These are phyloP conservation scores for Lindbergichthys nudifrons DNA, from an alignment of 2,797 vertebrate species.

Conservation along the genomic window DNA sequence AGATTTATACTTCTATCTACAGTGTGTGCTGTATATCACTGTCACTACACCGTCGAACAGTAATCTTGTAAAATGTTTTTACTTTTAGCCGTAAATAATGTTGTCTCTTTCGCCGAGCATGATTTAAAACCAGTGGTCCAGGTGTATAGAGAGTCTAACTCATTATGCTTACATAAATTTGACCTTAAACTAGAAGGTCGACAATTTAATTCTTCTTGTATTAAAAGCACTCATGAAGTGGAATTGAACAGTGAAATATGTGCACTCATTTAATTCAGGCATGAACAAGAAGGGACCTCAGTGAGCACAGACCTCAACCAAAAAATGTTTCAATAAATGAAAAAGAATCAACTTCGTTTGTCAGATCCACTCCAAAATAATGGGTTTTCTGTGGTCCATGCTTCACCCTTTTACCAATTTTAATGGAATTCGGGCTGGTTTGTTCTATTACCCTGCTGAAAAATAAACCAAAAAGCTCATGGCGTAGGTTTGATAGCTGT, in stretches of 20 bases:
- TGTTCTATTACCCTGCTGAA: too few relatives aligned
- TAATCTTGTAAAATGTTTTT: not conserved
- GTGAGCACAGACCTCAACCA: too few relatives aligned
- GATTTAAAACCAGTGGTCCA: not conserved
- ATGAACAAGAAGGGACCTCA: too few relatives aligned
- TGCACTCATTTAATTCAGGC: too few relatives aligned
- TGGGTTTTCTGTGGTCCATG: too few relatives aligned
- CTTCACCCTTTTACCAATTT: too few relatives aligned
- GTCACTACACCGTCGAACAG: too few relatives aligned
- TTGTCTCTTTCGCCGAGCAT: not conserved
- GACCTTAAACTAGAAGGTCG: not conserved
- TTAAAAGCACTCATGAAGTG: not conserved
- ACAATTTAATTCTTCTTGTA: not conserved
- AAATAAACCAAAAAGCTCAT: too few relatives aligned
- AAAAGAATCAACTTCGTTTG: too few relatives aligned
- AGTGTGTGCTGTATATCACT: not conserved
- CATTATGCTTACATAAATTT: not conserved
- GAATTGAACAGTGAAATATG: not conserved
- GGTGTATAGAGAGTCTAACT: not conserved
- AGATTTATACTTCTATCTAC: not conserved
- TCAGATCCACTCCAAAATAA: too few relatives aligned
- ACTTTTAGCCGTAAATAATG: not conserved
- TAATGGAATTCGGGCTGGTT: too few relatives aligned
- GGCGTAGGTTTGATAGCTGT: not conserved
- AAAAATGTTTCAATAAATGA: too few relatives aligned